phyloP scores from a whole-genome alignment of 2,797 vertebrate species.

The Dicrostonyx torquatus region DNA sequence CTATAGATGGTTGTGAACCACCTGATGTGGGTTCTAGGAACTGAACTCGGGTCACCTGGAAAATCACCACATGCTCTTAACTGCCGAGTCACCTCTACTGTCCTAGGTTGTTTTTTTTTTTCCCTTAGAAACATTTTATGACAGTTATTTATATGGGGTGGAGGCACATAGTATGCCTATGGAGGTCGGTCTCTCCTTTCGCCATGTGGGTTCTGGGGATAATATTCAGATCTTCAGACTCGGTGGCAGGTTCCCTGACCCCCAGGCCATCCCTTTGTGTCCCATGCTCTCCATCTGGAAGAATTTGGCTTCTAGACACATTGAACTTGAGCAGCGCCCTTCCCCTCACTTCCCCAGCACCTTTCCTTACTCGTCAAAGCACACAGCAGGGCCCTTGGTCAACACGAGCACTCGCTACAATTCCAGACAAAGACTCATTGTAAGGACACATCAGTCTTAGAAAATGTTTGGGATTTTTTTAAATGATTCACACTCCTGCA shows the following conservation, averaged over 20 bases:
- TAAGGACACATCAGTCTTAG: not conserved
- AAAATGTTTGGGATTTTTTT: conserved; percentile 45
- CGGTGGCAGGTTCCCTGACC: not conserved
- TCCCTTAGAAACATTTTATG: not conserved
- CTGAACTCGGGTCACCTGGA: not conserved
- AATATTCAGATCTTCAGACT: not conserved
- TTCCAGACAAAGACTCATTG: conserved; percentile 11
- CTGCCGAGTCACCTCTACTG: not conserved
- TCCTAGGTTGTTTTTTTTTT: not conserved
- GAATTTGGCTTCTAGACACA: conserved; percentile 41
- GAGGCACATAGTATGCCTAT: not conserved
- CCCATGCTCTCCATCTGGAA: not conserved
- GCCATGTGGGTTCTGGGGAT: not conserved
- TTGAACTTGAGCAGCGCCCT: not conserved
- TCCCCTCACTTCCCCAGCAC: conserved; percentile 38
- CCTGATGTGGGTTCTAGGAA: not conserved
- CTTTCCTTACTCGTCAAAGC: conserved; percentile 42
- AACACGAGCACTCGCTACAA: not conserved
- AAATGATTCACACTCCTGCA: conserved; percentile 26
- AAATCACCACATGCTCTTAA: not conserved
- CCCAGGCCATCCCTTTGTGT: not conserved
- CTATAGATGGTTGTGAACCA: not conserved
- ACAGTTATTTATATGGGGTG: not conserved
- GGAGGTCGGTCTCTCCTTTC: not conserved
- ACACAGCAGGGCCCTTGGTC: not conserved